These are phyloP conservation scores for Mesorhabditis belari DNA, from an alignment of 2,888 invertebrate species.

Conservation along the genomic window DNA sequence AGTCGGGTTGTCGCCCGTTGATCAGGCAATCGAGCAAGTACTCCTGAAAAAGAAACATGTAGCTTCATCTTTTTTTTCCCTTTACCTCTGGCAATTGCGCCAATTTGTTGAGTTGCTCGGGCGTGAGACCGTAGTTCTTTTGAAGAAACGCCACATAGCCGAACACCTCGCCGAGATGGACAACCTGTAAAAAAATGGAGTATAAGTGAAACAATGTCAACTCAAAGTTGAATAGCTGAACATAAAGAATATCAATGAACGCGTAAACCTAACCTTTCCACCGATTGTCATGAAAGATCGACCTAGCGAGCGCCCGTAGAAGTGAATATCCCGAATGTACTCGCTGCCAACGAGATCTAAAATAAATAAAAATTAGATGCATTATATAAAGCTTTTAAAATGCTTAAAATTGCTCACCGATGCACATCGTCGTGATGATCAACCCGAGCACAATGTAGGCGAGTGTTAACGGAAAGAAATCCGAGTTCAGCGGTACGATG, in stretches of 20 bases:
- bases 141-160: constrained; percentile 53
- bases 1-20: constrained; percentile 49
- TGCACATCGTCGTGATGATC: constrained; percentile 53
- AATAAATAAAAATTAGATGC: no score
- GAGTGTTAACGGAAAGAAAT: constrained; percentile 50
- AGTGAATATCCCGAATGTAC: constrained; percentile 53
- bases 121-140: constrained; percentile 52
- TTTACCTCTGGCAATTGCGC: constrained; percentile 50
- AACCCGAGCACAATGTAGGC: constrained; percentile 52
- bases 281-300: constrained; percentile 51
- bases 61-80: neutral
- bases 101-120: constrained; percentile 52
- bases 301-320: constrained; percentile 52
- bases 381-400: neutral
- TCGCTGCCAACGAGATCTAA: constrained; percentile 52
- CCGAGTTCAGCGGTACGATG: constrained; percentile 51
- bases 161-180: constrained; percentile 53
- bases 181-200: constrained; percentile 23
- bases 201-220: neutral
- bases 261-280: constrained; percentile 35
- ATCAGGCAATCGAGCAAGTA: constrained; percentile 53
- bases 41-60: constrained; percentile 24
- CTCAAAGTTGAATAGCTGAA: neutral
- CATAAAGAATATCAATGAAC: neutral
- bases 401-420: constrained; percentile 28